Percentiles rank a stretch among this genome's conserved stretches.
Evolutionary conservation across 2,113 vertebrate genomes (phyloP).

Genomic region (Morone chrysops): DNA sequence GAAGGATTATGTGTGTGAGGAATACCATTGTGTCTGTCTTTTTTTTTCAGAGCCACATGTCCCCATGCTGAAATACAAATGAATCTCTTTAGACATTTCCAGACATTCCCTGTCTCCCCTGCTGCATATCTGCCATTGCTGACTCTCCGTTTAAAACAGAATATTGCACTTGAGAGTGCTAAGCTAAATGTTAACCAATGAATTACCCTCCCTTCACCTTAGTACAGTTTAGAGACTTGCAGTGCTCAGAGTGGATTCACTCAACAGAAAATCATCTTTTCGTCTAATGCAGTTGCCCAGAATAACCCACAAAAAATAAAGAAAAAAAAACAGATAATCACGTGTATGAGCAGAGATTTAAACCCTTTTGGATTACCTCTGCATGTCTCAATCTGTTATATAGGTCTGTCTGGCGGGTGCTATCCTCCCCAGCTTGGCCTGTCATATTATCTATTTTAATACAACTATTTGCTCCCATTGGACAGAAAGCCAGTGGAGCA

Average conservation of each 20-base stretch:
- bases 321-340: conserved; percentile 74
- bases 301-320: conserved; percentile 62
- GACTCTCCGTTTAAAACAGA: conserved; percentile 21
- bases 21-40: conserved; percentile 3
- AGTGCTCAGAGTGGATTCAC: conserved; percentile 37
- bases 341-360: conserved; percentile 80
- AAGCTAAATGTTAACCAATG: conserved; percentile 25
- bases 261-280: conserved; percentile 44
- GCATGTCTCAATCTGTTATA: conserved; percentile 81
- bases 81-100: conserved; percentile 27
- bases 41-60: neutral
- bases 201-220: conserved; percentile 20
- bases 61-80: conserved; percentile 1
- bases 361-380: conserved; percentile 84
- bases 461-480: conserved; percentile 69
- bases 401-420: conserved; percentile 80
- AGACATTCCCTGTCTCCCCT: neutral
- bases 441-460: conserved; percentile 75
- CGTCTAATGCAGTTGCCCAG: conserved; percentile 60
- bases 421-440: conserved; percentile 52
- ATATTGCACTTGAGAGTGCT: conserved; percentile 17
- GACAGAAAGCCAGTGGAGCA: conserved; percentile 60
- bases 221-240: conserved; percentile 42
- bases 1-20: conserved; percentile 39
- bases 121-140: neutral